Conservation (phyloP, 2,888 invertebrate genomes). For the Aplocera efformata region DNA sequence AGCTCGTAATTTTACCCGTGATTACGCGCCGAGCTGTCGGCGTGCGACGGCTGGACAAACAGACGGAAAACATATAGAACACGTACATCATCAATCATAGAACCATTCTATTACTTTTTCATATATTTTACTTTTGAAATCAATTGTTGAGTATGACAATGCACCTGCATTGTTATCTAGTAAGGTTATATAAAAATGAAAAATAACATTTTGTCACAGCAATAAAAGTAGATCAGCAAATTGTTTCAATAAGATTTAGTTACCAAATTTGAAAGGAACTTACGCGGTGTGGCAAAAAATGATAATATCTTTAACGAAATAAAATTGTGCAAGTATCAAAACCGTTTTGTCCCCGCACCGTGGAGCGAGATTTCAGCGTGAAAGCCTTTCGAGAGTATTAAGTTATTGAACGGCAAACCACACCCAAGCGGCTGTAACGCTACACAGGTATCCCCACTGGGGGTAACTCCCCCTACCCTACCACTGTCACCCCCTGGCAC, state of each 20-base stretch:
- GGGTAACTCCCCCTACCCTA: slow-evolving; percentile 15
- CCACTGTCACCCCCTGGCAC: slow-evolving; percentile 21
- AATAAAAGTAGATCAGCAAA: too few species aligned
- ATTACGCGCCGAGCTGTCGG: slow-evolving; percentile 32
- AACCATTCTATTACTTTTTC: too few species aligned
- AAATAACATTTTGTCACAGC: too few species aligned
- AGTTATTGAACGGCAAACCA: slow-evolving; percentile 81
- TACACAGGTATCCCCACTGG: slow-evolving; percentile 53
- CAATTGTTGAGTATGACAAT: too few species aligned
- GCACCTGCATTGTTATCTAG: too few species aligned
- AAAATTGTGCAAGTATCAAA: slow-evolving; percentile 45
- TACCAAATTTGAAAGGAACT: too few species aligned
- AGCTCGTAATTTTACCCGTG: slow-evolving; percentile 42
- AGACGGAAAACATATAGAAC: background rate
- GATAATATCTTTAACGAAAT: too few species aligned
- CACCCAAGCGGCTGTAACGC: slow-evolving; percentile 75
- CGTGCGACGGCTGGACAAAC: slow-evolving; percentile 6
- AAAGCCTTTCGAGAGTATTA: slow-evolving; percentile 80
- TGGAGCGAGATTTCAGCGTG: slow-evolving; percentile 76
- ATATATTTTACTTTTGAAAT: too few species aligned
- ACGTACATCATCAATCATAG: too few species aligned
- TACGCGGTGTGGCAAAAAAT: too few species aligned
- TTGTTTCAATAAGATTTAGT: too few species aligned
- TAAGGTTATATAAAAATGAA: too few species aligned
- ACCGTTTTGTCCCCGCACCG: slow-evolving; percentile 34